Conservation (phyloP, 2,888 invertebrate genomes). For the Aleiodes leptofemur region DNA sequence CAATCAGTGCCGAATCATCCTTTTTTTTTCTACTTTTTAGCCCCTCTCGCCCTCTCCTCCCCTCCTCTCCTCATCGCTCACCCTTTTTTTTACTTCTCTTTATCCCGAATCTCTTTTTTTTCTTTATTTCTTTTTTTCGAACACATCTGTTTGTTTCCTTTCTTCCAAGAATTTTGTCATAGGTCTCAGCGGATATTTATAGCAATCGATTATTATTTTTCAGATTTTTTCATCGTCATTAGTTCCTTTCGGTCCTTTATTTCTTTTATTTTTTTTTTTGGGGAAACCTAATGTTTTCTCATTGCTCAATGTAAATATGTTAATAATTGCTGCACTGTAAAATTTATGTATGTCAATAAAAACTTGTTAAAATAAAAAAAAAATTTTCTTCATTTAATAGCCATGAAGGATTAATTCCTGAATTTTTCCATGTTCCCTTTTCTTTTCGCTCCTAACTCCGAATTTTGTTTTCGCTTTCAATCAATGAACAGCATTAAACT, state of each 20-base stretch:
- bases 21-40: background rate
- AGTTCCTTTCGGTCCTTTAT: slow-evolving; percentile 15
- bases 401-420: background rate
- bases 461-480: background rate
- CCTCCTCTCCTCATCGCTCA: slow-evolving; percentile 60
- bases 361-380: too few species aligned
- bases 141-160: slow-evolving; percentile 53
- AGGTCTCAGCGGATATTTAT: slow-evolving; percentile 62
- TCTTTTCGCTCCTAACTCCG: background rate
- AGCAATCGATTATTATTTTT: slow-evolving; percentile 59
- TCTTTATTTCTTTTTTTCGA: background rate
- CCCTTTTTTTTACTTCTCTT: slow-evolving; percentile 54
- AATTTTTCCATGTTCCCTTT: background rate
- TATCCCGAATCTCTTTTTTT: slow-evolving; percentile 34
- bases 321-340: too few species aligned
- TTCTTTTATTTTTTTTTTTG: background rate
- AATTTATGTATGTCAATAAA: too few species aligned
- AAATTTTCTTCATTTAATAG: too few species aligned
- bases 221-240: slow-evolving; percentile 20
- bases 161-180: slow-evolving; percentile 54
- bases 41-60: slow-evolving; percentile 9
- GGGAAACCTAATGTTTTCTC: too few species aligned
- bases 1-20: slow-evolving; percentile 48
- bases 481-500: slow-evolving; percentile 39
- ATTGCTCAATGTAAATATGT: too few species aligned